Evolutionary conservation across 2,888 invertebrate genomes (phyloP), one percentile per base, ranked within the genome.

Genomic region (Pammene fasciana): DNA sequence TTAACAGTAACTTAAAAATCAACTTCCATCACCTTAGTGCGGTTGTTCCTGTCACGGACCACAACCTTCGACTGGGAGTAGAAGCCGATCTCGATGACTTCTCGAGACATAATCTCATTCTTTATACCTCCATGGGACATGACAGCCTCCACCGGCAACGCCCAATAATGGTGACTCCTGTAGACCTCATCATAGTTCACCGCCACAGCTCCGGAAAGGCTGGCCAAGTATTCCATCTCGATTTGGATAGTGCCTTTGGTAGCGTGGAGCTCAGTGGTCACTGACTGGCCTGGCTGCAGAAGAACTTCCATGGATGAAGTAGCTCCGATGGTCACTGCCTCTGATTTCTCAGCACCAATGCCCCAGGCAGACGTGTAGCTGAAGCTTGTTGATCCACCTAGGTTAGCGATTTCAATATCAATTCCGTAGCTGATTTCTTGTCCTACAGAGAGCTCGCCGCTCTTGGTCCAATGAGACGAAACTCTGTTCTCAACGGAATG

Each of bases 251-350:
- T 70, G 0, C 76, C 78, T 50, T 74, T 75, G 0, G 78, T 82
- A 0, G 82, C 81, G 2, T 72, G 59, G 0, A 87, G 57, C 26
- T 79, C 72, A 0, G 82, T 78, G 0, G 74, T 59, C 0, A 78
- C 79, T 0, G 72, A 68, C 18, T 86, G 82, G 0, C 75, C 73
- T 0, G 86, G 82, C 2, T 76, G 41, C 4, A 86, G 59, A 4
- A 59, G 54, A 0, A 86, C 36, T 54, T 78, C 71, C 13, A 79
- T 54, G 0, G 62, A 73, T 0, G 77, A 75, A 3, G 71, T 52
- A 0, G 79, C 72, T 0, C 75, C 78, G 1, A 82, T 68, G 5
- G 76, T 74, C 0, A 77, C 72, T 0, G 75, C 65, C 11, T 70
- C 48, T 10, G 67, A 56, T n/a, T 67, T 70, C 38, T 67, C 50